Base-by-base conservation (phyloP, 2,113 vertebrate species). In the Limnothrissa miodon region DNA sequence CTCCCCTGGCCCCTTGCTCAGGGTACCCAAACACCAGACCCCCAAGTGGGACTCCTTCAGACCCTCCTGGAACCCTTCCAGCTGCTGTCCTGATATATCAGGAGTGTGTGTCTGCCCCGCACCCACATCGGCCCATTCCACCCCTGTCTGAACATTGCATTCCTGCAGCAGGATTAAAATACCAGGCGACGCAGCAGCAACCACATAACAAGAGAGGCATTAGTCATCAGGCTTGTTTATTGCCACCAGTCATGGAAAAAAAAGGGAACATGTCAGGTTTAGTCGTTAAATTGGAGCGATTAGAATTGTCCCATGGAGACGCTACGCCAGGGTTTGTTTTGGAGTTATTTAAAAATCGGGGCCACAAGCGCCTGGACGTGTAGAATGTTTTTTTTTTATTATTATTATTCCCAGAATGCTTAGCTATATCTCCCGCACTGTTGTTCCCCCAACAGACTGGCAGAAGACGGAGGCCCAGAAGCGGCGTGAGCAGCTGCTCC, bases 381-480 rank as follows among this genome's bases (percentile, higher is more conserved):
- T 17, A 5, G 29, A 15, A 19, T 36, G 25, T 74, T 74, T 74
- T 33, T 10, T 9, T 70, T 53, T 53, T 56, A 6, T 23, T 33
- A 36, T 29, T 11, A 15, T 36, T 33, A 36, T 53, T 39, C 80
- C 51, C 33, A 53, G 39, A 81, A 33, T 45, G 25, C 11, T 79
- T 83, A 74, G 29, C 29, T 9, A 33, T 59, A 79, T 78, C 0
- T 88, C 0, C 88, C 11, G 86, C 39, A 13, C 29, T 70, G 13
- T 79, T 36, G 42, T 83, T 25, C 78, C 87, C 33, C 74, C 87
- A 90, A 79, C 94, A 99, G 97, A 98, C 92, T 99, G 98, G 97
- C 97, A 99, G 94, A 99, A 99, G 93, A 99, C 97, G 0, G 98
- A 99, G 91, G 97, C 97, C 88, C 97, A 99, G 94, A 99, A 98